phyloP scores from a whole-genome alignment of 1,140 invertebrate species.

The Linepithema humile region DNA sequence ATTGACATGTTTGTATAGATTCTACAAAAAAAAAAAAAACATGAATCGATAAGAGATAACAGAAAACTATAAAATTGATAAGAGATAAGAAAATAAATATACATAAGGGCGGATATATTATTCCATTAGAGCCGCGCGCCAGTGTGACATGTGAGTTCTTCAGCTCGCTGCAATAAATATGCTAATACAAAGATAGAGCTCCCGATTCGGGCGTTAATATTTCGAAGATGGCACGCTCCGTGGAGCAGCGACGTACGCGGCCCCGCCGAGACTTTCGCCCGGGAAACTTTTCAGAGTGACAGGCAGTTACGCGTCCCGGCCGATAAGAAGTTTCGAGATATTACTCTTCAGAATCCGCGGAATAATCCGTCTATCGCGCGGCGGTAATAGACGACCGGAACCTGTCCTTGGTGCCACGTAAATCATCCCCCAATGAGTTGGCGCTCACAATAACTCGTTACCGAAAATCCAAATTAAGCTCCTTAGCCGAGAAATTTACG shows the following conservation, averaged over 20 bases:
- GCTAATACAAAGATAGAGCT: conserved; percentile 38
- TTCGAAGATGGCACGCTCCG: conserved; percentile 20
- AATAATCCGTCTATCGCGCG: conserved; percentile 64
- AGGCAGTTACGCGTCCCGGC: conserved; percentile 26
- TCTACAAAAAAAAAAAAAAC: neutral
- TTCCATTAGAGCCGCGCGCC: neutral
- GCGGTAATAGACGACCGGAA: conserved; percentile 68
- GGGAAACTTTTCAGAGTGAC: conserved; percentile 38
- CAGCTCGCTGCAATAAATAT: conserved; percentile 45
- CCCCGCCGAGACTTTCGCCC: conserved; percentile 6
- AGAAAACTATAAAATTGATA: no score
- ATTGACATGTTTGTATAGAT: no score
- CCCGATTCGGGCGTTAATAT: conserved; percentile 43
- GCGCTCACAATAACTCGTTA: conserved; percentile 83
- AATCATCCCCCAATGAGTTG: conserved; percentile 77
- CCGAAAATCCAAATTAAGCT: conserved; percentile 84
- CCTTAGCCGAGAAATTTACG: conserved; percentile 84
- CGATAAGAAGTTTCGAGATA: conserved; percentile 63
- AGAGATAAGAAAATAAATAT: no score
- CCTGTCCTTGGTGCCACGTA: conserved; percentile 70
- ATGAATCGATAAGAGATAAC: no score
- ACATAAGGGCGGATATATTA: conserved; percentile 26
- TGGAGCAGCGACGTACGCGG: neutral
- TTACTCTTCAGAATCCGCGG: conserved; percentile 59
- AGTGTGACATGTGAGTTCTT: conserved; percentile 12